These are phyloP conservation scores for Noctua comes DNA, from an alignment of 2,888 invertebrate genomes.

Conservation along the genomic window DNA sequence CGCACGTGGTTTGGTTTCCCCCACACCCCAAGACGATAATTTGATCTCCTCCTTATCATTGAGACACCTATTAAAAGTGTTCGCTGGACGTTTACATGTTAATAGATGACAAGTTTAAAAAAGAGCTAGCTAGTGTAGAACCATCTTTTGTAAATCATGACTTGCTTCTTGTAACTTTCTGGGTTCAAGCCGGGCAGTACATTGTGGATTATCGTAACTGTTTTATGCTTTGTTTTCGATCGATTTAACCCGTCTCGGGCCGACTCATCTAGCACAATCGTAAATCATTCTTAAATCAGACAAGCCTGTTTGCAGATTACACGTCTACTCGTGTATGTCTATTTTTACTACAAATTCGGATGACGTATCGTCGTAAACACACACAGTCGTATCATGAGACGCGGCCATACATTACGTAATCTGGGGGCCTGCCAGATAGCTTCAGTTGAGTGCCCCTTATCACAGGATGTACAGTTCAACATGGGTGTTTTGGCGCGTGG, in stretches of 20 bases:
- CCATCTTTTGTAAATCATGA: not conserved
- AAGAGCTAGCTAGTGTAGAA: not conserved
- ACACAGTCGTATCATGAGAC: not conserved
- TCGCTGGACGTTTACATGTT: not conserved
- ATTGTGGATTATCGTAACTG: not conserved
- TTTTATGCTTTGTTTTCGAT: not conserved
- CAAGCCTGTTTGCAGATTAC: slow-evolving; percentile 11
- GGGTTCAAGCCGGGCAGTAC: not conserved
- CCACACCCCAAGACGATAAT: not conserved
- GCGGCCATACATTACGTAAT: slow-evolving; percentile 29
- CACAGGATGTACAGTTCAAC: not conserved
- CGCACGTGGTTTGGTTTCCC: not conserved
- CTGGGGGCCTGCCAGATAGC: slow-evolving; percentile 55
- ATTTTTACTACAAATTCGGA: slow-evolving; percentile 23
- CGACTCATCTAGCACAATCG: slow-evolving; percentile 1
- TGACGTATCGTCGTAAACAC: slow-evolving; percentile 44
- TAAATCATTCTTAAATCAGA: slow-evolving; percentile 11
- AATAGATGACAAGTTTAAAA: not conserved
- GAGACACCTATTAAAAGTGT: not conserved
- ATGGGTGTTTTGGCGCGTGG: not conserved
- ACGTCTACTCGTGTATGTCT: not conserved
- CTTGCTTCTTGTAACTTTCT: not conserved
- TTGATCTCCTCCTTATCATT: not conserved
- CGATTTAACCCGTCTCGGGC: not conserved
- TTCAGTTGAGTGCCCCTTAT: slow-evolving; percentile 47